Evolutionary conservation across 2,888 invertebrate genomes (phyloP).

Genomic region (Sabatieria punctata): DNA sequence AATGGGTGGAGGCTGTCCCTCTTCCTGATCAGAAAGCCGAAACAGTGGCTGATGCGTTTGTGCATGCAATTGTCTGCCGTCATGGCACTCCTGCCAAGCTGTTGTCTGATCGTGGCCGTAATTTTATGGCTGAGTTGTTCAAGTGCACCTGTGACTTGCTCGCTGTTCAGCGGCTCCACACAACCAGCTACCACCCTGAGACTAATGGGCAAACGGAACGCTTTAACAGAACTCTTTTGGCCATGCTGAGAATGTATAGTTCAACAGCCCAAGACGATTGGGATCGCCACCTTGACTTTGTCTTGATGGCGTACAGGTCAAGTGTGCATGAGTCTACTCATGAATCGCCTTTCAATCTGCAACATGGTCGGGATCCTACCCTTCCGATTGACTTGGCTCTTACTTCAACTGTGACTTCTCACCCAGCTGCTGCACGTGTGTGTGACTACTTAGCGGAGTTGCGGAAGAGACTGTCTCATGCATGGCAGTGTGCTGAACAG

Average conservation of each 20-base stretch:
- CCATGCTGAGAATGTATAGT: too few species aligned
- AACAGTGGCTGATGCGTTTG: conserved; percentile 17
- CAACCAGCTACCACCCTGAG: conserved; percentile 11
- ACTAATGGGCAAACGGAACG: conserved; percentile 16
- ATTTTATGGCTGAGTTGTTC: conserved; percentile 12
- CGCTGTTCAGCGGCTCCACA: conserved; percentile 6
- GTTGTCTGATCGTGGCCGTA: conserved; percentile 13
- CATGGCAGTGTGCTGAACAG: too few species aligned
- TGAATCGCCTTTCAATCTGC: conserved; percentile 12
- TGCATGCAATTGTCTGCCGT: conserved; percentile 11
- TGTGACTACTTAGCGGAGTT: too few species aligned
- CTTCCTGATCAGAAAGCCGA: conserved; percentile 20
- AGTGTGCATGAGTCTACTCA: conserved; percentile 12
- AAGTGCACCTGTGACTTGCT: conserved; percentile 8
- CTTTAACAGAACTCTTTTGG: conserved; percentile 15
- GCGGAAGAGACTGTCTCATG: too few species aligned
- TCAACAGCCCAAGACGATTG: too few species aligned
- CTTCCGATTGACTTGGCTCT: conserved; percentile 11
- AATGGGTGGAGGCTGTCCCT: conserved; percentile 17
- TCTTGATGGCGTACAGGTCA: conserved; percentile 17
- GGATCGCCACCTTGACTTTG: conserved; percentile 16
- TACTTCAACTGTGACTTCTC: too few species aligned
- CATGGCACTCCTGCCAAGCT: conserved; percentile 13
- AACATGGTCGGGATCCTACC: conserved; percentile 11
- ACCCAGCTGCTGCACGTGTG: too few species aligned